Evolutionary conservation across 2,113 vertebrate species (phyloP).

Genomic region (Alexandromys fortis): DNA sequence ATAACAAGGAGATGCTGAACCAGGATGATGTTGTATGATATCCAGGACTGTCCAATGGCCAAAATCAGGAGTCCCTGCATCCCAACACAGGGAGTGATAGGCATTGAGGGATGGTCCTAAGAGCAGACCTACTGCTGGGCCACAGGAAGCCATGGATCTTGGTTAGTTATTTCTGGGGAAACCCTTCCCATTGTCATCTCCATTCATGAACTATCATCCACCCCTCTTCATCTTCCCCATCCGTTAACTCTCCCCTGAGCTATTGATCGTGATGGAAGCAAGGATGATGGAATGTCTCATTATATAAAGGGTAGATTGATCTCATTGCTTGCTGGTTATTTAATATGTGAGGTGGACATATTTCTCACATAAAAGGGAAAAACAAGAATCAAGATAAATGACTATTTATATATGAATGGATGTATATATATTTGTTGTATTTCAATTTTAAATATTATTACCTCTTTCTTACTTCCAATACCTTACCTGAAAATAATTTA

Average conservation of each 20-base stretch:
- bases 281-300: neutral
- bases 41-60: accelerated
- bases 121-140: neutral
- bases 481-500: neutral
- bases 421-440: neutral
- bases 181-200: neutral
- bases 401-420: neutral
- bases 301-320: neutral
- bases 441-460: neutral
- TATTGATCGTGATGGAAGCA: no score
- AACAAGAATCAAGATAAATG: neutral
- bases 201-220: neutral
- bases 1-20: neutral
- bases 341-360: neutral
- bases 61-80: neutral
- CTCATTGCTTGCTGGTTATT: neutral
- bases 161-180: neutral
- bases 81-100: neutral
- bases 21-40: no score
- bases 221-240: neutral
- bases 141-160: neutral
- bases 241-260: neutral
- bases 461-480: neutral
- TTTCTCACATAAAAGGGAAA: neutral
- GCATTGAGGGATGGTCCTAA: neutral